phyloP scores from a whole-genome alignment of 2,888 invertebrate species.

The Cyrtodaria siliqua region DNA sequence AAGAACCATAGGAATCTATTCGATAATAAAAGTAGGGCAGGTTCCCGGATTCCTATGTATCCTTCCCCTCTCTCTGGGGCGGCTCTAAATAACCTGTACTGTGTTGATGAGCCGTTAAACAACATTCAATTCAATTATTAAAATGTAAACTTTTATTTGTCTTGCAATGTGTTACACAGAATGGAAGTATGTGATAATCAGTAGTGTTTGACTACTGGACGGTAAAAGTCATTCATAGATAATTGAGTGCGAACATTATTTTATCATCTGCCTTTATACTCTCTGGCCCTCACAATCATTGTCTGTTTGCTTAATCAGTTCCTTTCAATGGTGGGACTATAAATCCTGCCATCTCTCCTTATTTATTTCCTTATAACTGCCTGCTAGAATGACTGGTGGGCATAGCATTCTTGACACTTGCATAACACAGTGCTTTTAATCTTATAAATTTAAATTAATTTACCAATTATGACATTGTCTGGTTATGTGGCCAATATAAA shows the following conservation, averaged over 20 bases:
- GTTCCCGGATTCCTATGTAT: no score
- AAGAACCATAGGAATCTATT: no score
- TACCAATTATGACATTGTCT: slow-evolving; percentile 26
- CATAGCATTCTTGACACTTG: slow-evolving; percentile 47
- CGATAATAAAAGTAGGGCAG: no score
- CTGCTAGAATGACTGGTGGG: slow-evolving; percentile 34
- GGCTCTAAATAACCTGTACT: no score
- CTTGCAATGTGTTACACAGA: no score
- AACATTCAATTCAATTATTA: no score
- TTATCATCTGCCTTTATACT: slow-evolving; percentile 41
- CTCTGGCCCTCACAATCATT: slow-evolving; percentile 39
- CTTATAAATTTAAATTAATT: slow-evolving; percentile 16
- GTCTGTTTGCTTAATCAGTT: slow-evolving; percentile 41
- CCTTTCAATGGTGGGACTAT: not conserved
- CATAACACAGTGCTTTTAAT: slow-evolving; percentile 5
- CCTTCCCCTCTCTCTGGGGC: no score
- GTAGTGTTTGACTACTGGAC: slow-evolving; percentile 29
- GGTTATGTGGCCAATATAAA: not conserved
- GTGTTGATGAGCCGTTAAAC: no score
- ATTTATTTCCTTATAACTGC: slow-evolving; percentile 47
- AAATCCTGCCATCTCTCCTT: slow-evolving; percentile 8
- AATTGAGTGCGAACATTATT: slow-evolving; percentile 59
- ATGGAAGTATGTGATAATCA: slow-evolving; percentile 42
- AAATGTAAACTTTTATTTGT: no score
- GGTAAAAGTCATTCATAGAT: slow-evolving; percentile 45